Conservation (phyloP, 2,113 vertebrate genomes). For the Oncorhynchus mykiss region DNA sequence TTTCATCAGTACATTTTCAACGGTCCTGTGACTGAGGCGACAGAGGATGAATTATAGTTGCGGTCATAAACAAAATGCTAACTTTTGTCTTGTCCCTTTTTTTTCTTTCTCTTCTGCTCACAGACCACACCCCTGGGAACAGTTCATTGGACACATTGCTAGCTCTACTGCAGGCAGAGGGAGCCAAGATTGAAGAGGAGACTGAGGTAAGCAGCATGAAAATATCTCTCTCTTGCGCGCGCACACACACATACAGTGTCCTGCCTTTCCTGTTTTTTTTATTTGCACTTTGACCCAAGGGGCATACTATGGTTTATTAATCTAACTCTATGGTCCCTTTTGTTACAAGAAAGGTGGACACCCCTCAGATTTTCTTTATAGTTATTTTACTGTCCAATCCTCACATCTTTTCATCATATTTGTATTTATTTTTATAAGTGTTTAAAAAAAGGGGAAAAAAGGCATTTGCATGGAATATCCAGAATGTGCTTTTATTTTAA, state of each 20-base stretch:
- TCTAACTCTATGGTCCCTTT: not conserved
- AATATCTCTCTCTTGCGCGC: not conserved
- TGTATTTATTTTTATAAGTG: too few relatives aligned
- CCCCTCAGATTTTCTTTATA: not conserved
- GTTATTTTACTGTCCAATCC: too few relatives aligned
- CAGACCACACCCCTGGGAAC: slow-evolving; percentile 86
- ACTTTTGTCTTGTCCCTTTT: too few relatives aligned
- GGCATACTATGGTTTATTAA: not conserved
- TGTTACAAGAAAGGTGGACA: not conserved
- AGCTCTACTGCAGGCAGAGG: slow-evolving; percentile 91
- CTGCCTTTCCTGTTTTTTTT: not conserved
- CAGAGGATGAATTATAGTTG: not conserved
- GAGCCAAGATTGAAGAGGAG: slow-evolving; percentile 97
- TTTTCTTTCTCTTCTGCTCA: slow-evolving; percentile 7
- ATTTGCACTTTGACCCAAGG: not conserved
- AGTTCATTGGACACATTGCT: slow-evolving; percentile 90
- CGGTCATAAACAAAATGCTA: too few relatives aligned
- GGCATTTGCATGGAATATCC: too few relatives aligned
- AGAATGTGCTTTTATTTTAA: too few relatives aligned
- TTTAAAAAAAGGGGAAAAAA: too few relatives aligned
- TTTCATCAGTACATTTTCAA: too few relatives aligned
- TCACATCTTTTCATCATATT: too few relatives aligned
- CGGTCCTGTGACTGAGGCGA: not conserved
- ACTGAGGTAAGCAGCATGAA: slow-evolving; percentile 82
- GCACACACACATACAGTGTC: not conserved